A percentile compares a stretch with the other conserved stretches of the same genome.
These are phyloP conservation scores for Halcyon badia DNA, from an alignment of 2,797 vertebrate species.

Conservation along the genomic window DNA sequence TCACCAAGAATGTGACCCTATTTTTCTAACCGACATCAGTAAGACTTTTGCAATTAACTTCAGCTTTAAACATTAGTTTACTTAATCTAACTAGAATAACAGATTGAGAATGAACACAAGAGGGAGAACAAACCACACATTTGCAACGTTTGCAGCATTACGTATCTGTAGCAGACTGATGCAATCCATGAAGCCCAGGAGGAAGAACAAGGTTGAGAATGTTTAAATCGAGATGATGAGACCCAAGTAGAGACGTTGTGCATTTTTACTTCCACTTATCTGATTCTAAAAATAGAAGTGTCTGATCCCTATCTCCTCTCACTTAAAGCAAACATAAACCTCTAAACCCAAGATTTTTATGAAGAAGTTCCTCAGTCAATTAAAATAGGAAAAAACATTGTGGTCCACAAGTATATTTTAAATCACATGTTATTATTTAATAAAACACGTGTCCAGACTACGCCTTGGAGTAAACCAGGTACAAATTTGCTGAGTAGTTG, in stretches of 20 bases:
- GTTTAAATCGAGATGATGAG: not conserved
- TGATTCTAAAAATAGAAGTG: not conserved
- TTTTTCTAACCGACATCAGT: not conserved
- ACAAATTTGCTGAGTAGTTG: not conserved
- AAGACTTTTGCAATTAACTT: not conserved
- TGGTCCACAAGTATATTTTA: not conserved
- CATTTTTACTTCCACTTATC: not conserved
- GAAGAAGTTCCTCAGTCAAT: not conserved
- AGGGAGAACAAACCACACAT: constrained; percentile 62
- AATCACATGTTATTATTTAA: not conserved
- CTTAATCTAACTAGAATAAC: not conserved
- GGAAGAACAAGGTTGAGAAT: not conserved
- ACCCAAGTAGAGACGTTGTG: not conserved
- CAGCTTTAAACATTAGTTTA: not conserved
- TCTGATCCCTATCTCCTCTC: not conserved
- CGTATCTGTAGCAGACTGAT: not conserved
- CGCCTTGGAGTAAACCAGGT: not conserved
- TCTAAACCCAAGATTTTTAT: not conserved
- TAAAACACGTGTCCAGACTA: not conserved
- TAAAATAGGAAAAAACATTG: not conserved
- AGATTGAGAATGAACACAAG: constrained; percentile 51
- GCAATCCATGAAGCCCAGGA: not conserved
- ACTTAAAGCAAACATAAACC: not conserved
- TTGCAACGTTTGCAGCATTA: not conserved
- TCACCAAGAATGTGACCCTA: not conserved